Conservation (phyloP, 2,888 invertebrate species). For the Leptinotarsa peninsularis region DNA sequence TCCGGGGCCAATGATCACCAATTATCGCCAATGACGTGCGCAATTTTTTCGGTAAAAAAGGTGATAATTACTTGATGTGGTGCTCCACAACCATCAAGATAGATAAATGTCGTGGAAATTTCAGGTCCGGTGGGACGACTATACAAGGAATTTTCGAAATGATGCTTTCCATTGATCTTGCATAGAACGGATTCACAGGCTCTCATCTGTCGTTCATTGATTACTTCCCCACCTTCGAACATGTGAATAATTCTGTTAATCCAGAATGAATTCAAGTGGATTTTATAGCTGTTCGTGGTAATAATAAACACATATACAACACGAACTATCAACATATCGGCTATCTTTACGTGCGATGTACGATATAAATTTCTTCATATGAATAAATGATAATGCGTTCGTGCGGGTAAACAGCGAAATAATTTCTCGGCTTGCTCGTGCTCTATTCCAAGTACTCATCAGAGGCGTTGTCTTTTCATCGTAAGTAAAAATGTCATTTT, state of each 20-base stretch:
- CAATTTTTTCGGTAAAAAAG: too few species aligned
- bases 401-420: conserved; percentile 48
- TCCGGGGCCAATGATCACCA: too few species aligned
- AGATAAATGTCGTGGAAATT: too few species aligned
- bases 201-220: neutral
- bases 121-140: too few species aligned
- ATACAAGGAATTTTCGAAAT: too few species aligned
- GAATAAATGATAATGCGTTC: conserved; percentile 51
- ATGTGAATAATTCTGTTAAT: conserved; percentile 16
- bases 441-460: conserved; percentile 4
- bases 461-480: conserved; percentile 6
- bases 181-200: too few species aligned
- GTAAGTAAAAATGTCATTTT: neutral
- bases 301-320: conserved; percentile 27
- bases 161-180: too few species aligned
- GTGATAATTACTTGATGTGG: too few species aligned
- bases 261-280: conserved; percentile 16
- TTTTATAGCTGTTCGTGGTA: conserved; percentile 7
- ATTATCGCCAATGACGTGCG: too few species aligned
- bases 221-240: neutral
- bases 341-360: conserved; percentile 43
- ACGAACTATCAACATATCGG: conserved; percentile 37
- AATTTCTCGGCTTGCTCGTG: conserved; percentile 43
- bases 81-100: too few species aligned
- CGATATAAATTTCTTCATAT: conserved; percentile 48